Conservation (phyloP, 2,888 invertebrate species). For the Eupeodes latifasciatus region DNA sequence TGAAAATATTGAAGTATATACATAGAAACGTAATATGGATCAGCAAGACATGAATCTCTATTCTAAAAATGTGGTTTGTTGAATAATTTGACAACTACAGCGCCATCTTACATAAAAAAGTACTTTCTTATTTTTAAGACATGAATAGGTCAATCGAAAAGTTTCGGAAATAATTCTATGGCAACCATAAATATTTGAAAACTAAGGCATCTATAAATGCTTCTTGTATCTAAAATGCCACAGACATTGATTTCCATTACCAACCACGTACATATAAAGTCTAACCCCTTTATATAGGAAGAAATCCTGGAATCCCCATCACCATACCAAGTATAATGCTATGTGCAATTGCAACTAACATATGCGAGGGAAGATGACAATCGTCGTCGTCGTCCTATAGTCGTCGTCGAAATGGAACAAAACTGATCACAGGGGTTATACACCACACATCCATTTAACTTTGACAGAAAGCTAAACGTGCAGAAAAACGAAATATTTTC, state of each 20-base stretch:
- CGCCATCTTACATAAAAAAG: no score
- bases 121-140: no score
- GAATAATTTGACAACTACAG: no score
- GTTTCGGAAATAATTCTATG: background rate
- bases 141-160: no score
- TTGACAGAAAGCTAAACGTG: conserved; percentile 75
- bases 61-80: no score
- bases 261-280: conserved; percentile 13
- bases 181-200: background rate
- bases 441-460: conserved; percentile 73
- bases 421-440: conserved; percentile 55
- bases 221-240: conserved; percentile 58
- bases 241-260: conserved; percentile 65
- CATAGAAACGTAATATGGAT: no score
- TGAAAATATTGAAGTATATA: no score
- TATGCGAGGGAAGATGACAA: conserved; percentile 60
- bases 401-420: conserved; percentile 7
- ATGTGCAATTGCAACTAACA: conserved; percentile 61
- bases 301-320: conserved; percentile 20
- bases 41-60: no score
- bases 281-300: conserved; percentile 28
- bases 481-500: conserved; percentile 69
- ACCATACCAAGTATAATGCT: conserved; percentile 36
- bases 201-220: conserved; percentile 15
- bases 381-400: conserved; percentile 21